These are phyloP conservation scores for Uria lomvia DNA, from an alignment of 2,113 vertebrate species.

Conservation along the genomic window DNA sequence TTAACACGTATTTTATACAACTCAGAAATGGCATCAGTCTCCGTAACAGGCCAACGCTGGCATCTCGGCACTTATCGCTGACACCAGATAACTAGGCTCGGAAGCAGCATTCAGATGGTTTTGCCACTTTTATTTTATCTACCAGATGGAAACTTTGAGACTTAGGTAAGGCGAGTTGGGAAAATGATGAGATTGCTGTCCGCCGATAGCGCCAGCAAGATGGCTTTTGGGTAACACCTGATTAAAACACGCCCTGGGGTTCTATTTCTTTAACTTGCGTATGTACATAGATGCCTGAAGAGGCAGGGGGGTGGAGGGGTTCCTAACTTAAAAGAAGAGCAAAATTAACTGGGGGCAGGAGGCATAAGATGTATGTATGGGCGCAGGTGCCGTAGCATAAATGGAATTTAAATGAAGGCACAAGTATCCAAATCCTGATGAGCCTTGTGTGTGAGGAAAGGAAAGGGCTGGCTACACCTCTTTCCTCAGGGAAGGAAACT, in stretches of 20 bases:
- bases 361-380: neutral
- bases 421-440: neutral
- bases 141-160: neutral
- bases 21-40: neutral
- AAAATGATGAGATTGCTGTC: neutral
- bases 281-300: neutral
- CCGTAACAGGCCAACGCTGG: rapidly evolving
- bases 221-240: neutral
- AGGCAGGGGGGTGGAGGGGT: neutral
- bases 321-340: neutral
- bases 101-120: neutral
- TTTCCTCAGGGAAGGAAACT: neutral
- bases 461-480: neutral
- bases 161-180: neutral
- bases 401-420: neutral
- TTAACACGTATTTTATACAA: neutral
- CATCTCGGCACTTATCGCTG: neutral
- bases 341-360: neutral
- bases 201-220: neutral
- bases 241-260: neutral
- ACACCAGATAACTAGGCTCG: neutral
- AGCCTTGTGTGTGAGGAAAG: neutral
- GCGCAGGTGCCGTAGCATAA: neutral
- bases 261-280: neutral
- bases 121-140: neutral